Base-by-base conservation (phyloP, 1,140 invertebrate species). In the Lepidurus arcticus region DNA sequence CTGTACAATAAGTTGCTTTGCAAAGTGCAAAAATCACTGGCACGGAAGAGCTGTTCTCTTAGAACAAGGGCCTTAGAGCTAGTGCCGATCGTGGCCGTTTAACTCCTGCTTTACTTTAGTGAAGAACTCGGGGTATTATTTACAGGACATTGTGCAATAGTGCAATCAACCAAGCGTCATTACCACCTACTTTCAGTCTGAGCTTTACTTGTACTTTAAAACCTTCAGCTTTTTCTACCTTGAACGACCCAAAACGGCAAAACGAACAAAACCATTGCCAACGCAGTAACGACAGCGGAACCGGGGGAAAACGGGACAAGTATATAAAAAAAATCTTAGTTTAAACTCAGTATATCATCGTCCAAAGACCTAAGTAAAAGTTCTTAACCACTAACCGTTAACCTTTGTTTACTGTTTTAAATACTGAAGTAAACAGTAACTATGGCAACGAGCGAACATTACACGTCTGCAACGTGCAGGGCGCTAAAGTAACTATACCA, bases 81-180 rank as follows among this genome's bases (percentile, higher is more conserved):
- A 65, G 53, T 16, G 53, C 53, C 53, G 53, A 65, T 65, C 53
- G 53, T 65, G 53, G 53, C 53, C 53, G 53, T 65, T 65, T 65
- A 65, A 65, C 53, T n/a, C 53, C 21, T 65, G 53, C 53, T 65
- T 65, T 65, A 65, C 53, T 65, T 65, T 65, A n/a, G 21, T n/a
- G 16, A 21, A 65, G 21, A 21, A 65, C 53, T 21, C 53, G 53
- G 53, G 53, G 34, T 34, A 34, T 34, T 65, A 65, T 65, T 21
- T 65, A 65, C n/a, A 65, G 53, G n/a, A n/a, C 53, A 65, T 65
- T 65, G 53, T 65, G 53, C 53, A 65, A 65, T 16, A 65, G 53
- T 65, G 53, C 53, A 21, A 65, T 16, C 13, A 65, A 65, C 53
- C 53, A 65, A 65, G 53, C 53, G 13, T 65, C 53, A 7, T 65